Evolutionary conservation across 2,113 vertebrate species (phyloP), one percentile per base, ranked within the genome.

Genomic region (Delphinapterus leucas): DNA sequence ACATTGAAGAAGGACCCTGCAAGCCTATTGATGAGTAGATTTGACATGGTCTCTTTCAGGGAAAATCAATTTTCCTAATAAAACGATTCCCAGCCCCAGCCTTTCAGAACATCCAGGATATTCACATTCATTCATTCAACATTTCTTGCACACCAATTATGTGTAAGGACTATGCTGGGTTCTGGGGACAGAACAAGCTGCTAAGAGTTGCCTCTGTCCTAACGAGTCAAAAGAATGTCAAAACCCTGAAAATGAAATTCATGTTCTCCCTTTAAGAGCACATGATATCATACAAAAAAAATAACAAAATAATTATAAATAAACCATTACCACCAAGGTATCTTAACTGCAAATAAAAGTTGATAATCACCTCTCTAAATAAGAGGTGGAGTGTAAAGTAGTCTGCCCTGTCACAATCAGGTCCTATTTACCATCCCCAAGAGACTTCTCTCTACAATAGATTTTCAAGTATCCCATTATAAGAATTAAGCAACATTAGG

Each of bases 291-390:
- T 81, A 85, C 38, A 90, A 82, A 81, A n/a, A 80, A 58, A 97
- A 88, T 65, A 86, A 0, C 67, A 89, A 96, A 85, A 38, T 84
- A 95, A 88, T 80, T 90, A 79, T 53, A 82, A 93, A 68, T 49
- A 89, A 94, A 38, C 18, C 41, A 12, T 87, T 77, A 55, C 11
- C 25, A 82, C 36, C 17, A 89, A 25, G 49, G 36, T 68, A 47
- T 82, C 71, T 70, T 61, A 85, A 21, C 21, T 85, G 49, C 93
- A 85, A 77, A 97, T 47, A 94, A 17, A 97, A 61, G 12, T 17
- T 80, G 90, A 44, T 80, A 98, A 95, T 97, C 94, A n/a, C 77
- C 36, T 88, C 18, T 91, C 41, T 88, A 90, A 79, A 67, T 49
- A 71, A 86, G 47, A 31, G 38, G 15, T 1, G 25, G 26, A 49